Evolutionary conservation across 2,888 invertebrate genomes (phyloP).

Genomic region (Nymphalis polychloros): DNA sequence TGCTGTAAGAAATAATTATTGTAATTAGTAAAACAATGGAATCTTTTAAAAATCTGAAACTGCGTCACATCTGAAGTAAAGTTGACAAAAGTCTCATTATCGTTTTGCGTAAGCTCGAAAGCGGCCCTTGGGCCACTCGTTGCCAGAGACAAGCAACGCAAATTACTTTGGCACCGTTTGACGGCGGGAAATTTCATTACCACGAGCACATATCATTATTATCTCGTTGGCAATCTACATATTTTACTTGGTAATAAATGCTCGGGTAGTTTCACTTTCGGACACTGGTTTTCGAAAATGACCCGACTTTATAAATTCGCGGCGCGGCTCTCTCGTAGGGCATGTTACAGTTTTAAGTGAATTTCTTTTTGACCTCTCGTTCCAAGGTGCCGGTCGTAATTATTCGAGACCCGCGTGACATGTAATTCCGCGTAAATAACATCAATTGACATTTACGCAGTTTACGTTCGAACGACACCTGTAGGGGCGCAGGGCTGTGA

Average conservation of each 20-base stretch:
- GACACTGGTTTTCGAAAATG: slow-evolving; percentile 81
- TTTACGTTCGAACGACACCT: slow-evolving; percentile 37
- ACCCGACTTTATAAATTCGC: slow-evolving; percentile 75
- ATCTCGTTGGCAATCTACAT: slow-evolving; percentile 80
- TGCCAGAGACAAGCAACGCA: slow-evolving; percentile 79
- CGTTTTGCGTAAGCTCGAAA: slow-evolving; percentile 80
- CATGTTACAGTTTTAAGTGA: slow-evolving; percentile 81
- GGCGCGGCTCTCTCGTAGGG: slow-evolving; percentile 70
- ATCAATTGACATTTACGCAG: slow-evolving; percentile 69
- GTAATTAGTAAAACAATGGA: neutral
- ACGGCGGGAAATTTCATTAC: slow-evolving; percentile 82
- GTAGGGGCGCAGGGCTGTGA: slow-evolving; percentile 31
- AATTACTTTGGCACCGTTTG: slow-evolving; percentile 82
- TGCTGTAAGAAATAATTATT: neutral
- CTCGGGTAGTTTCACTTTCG: slow-evolving; percentile 80
- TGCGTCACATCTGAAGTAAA: slow-evolving; percentile 49
- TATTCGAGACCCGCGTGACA: slow-evolving; percentile 61
- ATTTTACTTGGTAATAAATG: slow-evolving; percentile 81
- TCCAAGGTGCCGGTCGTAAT: slow-evolving; percentile 76
- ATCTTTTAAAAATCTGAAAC: neutral
- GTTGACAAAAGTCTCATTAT: slow-evolving; percentile 72
- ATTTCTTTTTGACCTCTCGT: slow-evolving; percentile 81
- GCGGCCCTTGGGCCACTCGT: slow-evolving; percentile 78
- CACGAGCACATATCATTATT: slow-evolving; percentile 82
- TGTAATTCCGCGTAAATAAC: slow-evolving; percentile 74